phyloP scores from a whole-genome alignment of 2,797 vertebrate species.

The Buceros bicornis region DNA sequence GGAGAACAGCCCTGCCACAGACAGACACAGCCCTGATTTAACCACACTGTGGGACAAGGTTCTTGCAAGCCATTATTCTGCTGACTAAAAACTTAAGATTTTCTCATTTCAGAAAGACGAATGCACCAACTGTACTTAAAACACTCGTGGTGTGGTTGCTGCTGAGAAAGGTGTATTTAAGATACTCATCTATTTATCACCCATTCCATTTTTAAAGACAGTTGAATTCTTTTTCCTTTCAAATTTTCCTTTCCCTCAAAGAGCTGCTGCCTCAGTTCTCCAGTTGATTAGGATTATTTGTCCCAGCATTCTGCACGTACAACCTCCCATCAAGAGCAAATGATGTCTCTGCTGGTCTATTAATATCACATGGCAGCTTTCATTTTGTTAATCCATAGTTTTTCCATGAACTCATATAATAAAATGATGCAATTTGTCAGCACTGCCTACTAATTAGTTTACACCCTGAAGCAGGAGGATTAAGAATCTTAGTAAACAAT shows the following conservation, averaged over 20 bases:
- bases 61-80: background rate
- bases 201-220: background rate
- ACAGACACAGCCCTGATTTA: background rate
- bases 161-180: background rate
- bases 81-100: background rate
- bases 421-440: background rate
- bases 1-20: background rate
- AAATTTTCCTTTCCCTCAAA: background rate
- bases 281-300: background rate
- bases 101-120: background rate
- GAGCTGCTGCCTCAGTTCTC: background rate
- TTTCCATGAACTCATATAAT: background rate
- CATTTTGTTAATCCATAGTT: background rate
- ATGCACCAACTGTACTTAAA: background rate
- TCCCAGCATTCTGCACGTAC: background rate
- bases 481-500: conserved; percentile 11
- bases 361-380: background rate
- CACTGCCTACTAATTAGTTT: conserved; percentile 4
- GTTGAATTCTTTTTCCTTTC: background rate
- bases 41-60: rapidly evolving
- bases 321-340: background rate
- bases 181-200: background rate
- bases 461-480: background rate
- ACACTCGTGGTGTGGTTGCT: background rate
- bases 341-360: background rate